Evolutionary conservation across 1,140 invertebrate species (phyloP).

Genomic region (Centruroides vittatus): DNA sequence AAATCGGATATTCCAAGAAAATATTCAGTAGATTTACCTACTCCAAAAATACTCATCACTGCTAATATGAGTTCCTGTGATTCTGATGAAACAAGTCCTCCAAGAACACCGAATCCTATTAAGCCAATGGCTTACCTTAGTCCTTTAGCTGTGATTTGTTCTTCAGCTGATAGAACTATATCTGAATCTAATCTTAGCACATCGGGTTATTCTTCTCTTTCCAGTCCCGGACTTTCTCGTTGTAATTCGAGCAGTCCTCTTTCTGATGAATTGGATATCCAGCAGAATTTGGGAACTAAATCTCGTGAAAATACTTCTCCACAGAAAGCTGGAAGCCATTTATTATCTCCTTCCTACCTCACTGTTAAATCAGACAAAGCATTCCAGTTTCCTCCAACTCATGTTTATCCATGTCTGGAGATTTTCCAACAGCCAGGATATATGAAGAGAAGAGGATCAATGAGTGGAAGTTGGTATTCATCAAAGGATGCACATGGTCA

Average conservation of each 20-base stretch:
- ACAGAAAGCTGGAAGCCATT: slow-evolving; percentile 4
- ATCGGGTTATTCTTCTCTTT: slow-evolving; percentile 67
- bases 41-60: slow-evolving; percentile 56
- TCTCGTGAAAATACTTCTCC: slow-evolving; percentile 2
- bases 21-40: slow-evolving; percentile 45
- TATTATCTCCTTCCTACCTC: slow-evolving; percentile 7
- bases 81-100: slow-evolving; percentile 45
- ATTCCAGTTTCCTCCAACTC: slow-evolving; percentile 10
- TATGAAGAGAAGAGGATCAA: not conserved
- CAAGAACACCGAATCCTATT: slow-evolving; percentile 12
- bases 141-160: slow-evolving; percentile 51
- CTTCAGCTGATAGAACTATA: slow-evolving; percentile 46
- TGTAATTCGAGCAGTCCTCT: slow-evolving; percentile 61
- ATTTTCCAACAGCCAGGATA: not conserved
- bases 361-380: slow-evolving; percentile 4
- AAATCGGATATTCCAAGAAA: slow-evolving; percentile 9
- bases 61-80: slow-evolving; percentile 54
- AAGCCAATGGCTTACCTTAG: slow-evolving; percentile 40
- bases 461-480: not conserved
- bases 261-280: slow-evolving; percentile 11
- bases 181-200: slow-evolving; percentile 65
- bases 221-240: slow-evolving; percentile 55
- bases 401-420: slow-evolving; percentile 7
- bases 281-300: slow-evolving; percentile 3
- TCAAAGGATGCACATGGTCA: not conserved